Evolutionary conservation across 2,797 vertebrate genomes (phyloP).

Genomic region (Chelon labrosus): DNA sequence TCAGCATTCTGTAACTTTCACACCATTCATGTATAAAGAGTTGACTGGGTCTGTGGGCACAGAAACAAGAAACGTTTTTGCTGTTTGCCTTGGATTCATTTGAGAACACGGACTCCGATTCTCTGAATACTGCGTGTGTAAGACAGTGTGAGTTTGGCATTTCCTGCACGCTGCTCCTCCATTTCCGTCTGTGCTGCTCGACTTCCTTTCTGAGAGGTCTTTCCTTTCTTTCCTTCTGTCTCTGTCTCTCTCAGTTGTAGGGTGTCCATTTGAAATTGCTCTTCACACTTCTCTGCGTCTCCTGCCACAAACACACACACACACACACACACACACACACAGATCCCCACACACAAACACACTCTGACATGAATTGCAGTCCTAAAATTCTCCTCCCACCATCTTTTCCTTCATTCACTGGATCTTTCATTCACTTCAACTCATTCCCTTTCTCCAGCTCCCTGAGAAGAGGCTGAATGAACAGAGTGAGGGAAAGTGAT

Average conservation of each 20-base stretch:
- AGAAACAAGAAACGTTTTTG: neutral
- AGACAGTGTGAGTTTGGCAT: constrained; percentile 21
- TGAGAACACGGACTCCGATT: too few relatives aligned
- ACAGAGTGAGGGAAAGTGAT: constrained; percentile 13
- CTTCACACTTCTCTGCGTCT: constrained; percentile 72
- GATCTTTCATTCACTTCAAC: constrained; percentile 13
- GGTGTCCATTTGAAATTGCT: constrained; percentile 75
- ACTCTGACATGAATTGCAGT: constrained; percentile 30
- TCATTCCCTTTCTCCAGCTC: neutral
- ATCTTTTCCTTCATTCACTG: constrained; percentile 9
- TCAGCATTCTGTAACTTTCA: too few relatives aligned
- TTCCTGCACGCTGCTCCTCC: constrained; percentile 29
- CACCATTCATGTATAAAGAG: neutral
- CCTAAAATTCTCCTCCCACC: constrained; percentile 26
- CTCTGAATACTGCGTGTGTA: neutral
- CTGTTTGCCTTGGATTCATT: too few relatives aligned
- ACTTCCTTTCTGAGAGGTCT: constrained; percentile 46
- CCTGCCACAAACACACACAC: constrained; percentile 27
- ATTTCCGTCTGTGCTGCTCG: constrained; percentile 48
- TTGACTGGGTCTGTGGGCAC: neutral
- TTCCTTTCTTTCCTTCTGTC: constrained; percentile 34
- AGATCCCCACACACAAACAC: neutral
- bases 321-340: neutral
- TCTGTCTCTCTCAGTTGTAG: constrained; percentile 48
- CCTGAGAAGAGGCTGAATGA: constrained; percentile 6